Conservation (phyloP, 2,797 vertebrate genomes). For the Erpetoichthys calabaricus region DNA sequence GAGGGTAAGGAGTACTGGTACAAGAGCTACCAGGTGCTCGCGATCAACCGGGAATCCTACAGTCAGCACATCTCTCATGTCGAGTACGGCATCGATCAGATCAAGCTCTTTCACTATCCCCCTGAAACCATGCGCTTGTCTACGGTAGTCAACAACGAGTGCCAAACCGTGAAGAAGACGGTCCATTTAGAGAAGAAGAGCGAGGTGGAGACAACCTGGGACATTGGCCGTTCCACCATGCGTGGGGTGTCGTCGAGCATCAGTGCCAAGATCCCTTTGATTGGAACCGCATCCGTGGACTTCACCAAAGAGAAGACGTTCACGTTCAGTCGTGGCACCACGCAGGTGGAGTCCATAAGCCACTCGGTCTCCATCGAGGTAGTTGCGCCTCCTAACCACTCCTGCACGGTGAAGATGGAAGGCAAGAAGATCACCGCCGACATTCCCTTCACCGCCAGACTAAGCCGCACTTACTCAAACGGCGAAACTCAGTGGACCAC, state of each 20-base stretch:
- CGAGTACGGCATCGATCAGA: conserved; percentile 38
- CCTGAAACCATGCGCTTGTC: conserved; percentile 51
- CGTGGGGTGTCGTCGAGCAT: conserved; percentile 43
- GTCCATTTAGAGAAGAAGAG: conserved; percentile 47
- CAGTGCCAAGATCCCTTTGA: conserved; percentile 45
- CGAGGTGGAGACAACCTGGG: conserved; percentile 47
- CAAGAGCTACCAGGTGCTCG: conserved; percentile 17
- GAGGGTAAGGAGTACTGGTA: conserved; percentile 15
- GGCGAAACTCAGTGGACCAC: conserved; percentile 53
- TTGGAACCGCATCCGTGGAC: conserved; percentile 38
- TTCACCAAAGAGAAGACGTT: conserved; percentile 39
- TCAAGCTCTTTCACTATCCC: conserved; percentile 43
- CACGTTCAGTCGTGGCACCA: conserved; percentile 43
- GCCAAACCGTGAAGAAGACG: conserved; percentile 35
- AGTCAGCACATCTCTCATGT: conserved; percentile 11
- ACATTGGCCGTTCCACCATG: conserved; percentile 49
- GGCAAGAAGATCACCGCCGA: conserved; percentile 47
- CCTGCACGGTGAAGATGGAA: conserved; percentile 48
- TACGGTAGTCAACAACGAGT: conserved; percentile 48
- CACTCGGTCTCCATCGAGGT: conserved; percentile 47
- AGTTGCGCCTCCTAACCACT: conserved; percentile 40
- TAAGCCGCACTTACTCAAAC: conserved; percentile 46
- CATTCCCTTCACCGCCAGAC: conserved; percentile 46
- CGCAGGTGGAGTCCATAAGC: conserved; percentile 35
- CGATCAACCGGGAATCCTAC: conserved; percentile 11